Evolutionary conservation across 2,888 invertebrate species (phyloP).

Genomic region (Cacoxenus indagator): DNA sequence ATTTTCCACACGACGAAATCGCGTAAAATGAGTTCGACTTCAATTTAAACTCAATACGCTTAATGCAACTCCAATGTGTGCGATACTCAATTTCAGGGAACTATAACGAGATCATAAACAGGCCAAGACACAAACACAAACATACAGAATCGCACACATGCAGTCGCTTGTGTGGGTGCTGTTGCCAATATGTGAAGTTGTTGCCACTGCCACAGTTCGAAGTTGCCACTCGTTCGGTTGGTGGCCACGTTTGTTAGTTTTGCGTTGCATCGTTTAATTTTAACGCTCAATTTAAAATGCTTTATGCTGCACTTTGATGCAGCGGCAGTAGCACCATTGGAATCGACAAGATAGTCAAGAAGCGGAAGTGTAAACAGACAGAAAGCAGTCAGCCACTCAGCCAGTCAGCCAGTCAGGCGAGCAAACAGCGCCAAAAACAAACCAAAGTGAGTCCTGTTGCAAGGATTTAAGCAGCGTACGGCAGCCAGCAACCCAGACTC

Average conservation of each 20-base stretch:
- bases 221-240: not conserved
- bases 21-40: not conserved
- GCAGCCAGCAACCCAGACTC: not conserved
- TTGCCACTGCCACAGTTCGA: not conserved
- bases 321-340: slow-evolving; percentile 21
- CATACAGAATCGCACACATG: not conserved
- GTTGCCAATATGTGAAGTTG: not conserved
- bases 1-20: not conserved
- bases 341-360: slow-evolving; percentile 27
- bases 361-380: slow-evolving; percentile 28
- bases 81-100: slow-evolving; percentile 2
- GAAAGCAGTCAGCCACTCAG: slow-evolving; percentile 5
- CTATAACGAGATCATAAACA: not conserved
- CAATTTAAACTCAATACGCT: slow-evolving; percentile 6
- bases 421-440: not conserved
- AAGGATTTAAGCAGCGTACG: not conserved
- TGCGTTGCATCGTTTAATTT: slow-evolving; percentile 69
- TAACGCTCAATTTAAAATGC: slow-evolving; percentile 69
- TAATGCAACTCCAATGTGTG: not conserved
- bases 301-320: slow-evolving; percentile 56
- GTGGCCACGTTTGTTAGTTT: slow-evolving; percentile 59
- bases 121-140: not conserved
- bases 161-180: not conserved
- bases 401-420: slow-evolving; percentile 21
- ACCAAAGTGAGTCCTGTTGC: not conserved